Base-by-base conservation (phyloP, 2,888 invertebrate species). In the Bibio marci region DNA sequence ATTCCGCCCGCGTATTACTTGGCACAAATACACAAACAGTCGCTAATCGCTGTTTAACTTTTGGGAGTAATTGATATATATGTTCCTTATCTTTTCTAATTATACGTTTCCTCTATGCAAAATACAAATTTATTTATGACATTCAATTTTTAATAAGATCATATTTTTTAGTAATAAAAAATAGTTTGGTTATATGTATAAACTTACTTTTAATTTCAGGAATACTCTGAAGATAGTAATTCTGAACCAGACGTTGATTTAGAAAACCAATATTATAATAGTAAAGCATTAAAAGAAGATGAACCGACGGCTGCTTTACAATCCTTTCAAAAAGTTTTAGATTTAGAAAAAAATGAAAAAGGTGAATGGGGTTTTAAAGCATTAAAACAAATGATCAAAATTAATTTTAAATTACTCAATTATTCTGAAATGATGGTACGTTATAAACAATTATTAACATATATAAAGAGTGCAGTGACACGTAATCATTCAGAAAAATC, bases 361-460 rank as follows among this genome's bases (percentile, higher is more conserved):
- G 97, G 97, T 39, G 98, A 98, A 69, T 98, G 98, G 98, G 98
- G 98, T 1, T 98, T 98, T 60, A 99, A 97, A 62, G 97, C 98
- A 1, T 71, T 99, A 13, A 98, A 98, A 59, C 98, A 98, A 63
- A 99, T 99, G 97, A 95, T 98, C 36, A 98, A 98, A 67, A 97
- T 99, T 44, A 94, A 95, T 62, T 98, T 98, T 62, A 88, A 88
- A 71, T 64, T 95, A 73, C 70, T 73, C 40, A 91, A 94, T 61
- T 94, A 85, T 60, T 79, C 80, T 46, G 90, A 94, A 64, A 94
- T 94, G 92, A 90, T 94, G 87, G 66, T 70, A 4, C 70, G 91
- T 46, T 98, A 99, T 62, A 92, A 95, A 57, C 90, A 94, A 58
- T 69, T 98, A 39, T 68, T 99, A 40, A 94, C 91, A 0, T 98